These are phyloP conservation scores for Meiosimyza platycephala DNA, from an alignment of 2,888 invertebrate species.

Conservation along the genomic window DNA sequence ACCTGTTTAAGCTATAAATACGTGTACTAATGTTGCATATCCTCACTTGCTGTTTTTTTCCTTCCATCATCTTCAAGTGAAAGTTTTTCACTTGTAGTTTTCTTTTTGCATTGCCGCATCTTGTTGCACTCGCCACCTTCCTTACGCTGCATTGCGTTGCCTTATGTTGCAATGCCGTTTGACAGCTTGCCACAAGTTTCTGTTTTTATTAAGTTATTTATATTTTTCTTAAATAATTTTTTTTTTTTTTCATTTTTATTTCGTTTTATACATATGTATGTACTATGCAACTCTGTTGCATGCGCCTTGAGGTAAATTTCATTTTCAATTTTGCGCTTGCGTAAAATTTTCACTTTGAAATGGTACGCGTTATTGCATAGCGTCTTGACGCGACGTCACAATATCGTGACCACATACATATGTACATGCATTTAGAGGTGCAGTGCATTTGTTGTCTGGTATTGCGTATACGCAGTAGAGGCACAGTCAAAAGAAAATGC, in stretches of 20 bases:
- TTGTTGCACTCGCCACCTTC: neutral
- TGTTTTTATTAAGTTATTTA: neutral
- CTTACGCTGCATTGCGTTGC: too few relatives aligned
- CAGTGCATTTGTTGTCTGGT: neutral
- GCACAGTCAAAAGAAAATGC: neutral
- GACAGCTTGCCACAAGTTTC: neutral
- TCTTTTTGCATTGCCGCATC: neutral
- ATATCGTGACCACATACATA: too few relatives aligned
- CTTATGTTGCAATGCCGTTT: constrained; percentile 8
- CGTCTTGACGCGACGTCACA: neutral
- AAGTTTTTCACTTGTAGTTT: constrained; percentile 26
- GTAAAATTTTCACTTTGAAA: constrained; percentile 16
- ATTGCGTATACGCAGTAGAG: constrained; percentile 2
- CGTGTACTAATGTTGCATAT: too few relatives aligned
- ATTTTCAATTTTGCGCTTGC: constrained; percentile 18
- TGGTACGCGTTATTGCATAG: constrained; percentile 1
- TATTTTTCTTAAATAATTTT: neutral
- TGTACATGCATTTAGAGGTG: neutral
- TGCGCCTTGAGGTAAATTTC: neutral
- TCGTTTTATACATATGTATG: neutral
- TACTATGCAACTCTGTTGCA: neutral
- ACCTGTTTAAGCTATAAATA: too few relatives aligned
- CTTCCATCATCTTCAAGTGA: constrained; percentile 3
- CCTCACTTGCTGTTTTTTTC: neutral
- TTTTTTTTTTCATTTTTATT: constrained; percentile 1